These are phyloP conservation scores for Drosophila subquinaria DNA, from an alignment of 2,888 invertebrate genomes.

Conservation along the genomic window DNA sequence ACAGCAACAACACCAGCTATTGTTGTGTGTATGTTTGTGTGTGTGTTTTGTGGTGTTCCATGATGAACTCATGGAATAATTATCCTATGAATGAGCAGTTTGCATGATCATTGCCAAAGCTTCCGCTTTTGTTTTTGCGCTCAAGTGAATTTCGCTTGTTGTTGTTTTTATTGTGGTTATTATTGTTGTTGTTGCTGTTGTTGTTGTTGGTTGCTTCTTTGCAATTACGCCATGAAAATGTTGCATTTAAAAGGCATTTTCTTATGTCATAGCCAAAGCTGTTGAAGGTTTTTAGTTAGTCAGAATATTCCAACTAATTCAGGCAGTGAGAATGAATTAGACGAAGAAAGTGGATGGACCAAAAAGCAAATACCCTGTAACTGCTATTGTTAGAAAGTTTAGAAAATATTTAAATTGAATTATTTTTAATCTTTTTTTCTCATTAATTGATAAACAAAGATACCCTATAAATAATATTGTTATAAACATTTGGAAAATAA, in stretches of 20 bases:
- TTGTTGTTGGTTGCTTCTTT: slow-evolving; percentile 50
- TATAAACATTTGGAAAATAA: too few species aligned
- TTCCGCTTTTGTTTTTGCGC: slow-evolving; percentile 80
- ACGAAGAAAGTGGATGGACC: background rate
- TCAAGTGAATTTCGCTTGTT: slow-evolving; percentile 58
- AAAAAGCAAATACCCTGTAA: background rate
- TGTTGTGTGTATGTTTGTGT: slow-evolving; percentile 15
- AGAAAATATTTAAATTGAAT: too few species aligned
- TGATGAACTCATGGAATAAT: slow-evolving; percentile 82
- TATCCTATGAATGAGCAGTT: slow-evolving; percentile 82
- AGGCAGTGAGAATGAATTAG: slow-evolving; percentile 14
- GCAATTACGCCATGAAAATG: slow-evolving; percentile 81
- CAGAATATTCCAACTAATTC: slow-evolving; percentile 63
- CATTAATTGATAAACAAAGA: too few species aligned
- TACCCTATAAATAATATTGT: too few species aligned
- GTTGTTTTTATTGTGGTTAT: slow-evolving; percentile 24
- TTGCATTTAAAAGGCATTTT: slow-evolving; percentile 79
- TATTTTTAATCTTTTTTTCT: too few species aligned
- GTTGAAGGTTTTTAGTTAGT: slow-evolving; percentile 46
- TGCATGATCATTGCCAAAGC: slow-evolving; percentile 82
- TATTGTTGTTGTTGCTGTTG: slow-evolving; percentile 35
- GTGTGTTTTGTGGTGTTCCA: slow-evolving; percentile 35
- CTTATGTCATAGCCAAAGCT: slow-evolving; percentile 72
- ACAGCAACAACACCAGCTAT: slow-evolving; percentile 34
- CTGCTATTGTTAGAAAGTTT: too few species aligned